phyloP scores from a whole-genome alignment of 2,797 vertebrate genomes.

The Podarcis siculus region DNA sequence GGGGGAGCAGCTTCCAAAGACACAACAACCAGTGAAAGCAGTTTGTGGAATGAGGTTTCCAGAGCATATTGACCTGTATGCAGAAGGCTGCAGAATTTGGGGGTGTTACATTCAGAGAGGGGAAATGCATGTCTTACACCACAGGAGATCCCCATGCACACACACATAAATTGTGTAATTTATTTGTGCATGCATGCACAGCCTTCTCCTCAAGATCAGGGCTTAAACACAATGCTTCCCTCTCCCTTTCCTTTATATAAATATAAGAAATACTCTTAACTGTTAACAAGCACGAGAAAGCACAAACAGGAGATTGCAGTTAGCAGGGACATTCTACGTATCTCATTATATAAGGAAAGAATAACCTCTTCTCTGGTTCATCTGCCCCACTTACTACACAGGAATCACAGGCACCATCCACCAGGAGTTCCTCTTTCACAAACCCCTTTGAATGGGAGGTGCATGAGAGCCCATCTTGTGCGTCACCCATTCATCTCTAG shows the following conservation, averaged over 20 bases:
- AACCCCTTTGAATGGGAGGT: neutral
- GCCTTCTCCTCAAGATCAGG: neutral
- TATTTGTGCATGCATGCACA: neutral
- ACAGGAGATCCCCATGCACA: neutral
- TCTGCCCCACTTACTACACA: neutral
- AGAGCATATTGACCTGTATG: neutral
- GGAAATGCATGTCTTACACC: neutral
- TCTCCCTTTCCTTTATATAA: neutral
- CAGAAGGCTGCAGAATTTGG: neutral
- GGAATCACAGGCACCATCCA: neutral
- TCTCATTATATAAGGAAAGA: neutral
- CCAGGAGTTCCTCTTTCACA: neutral
- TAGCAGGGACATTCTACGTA: conserved; percentile 40
- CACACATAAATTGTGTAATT: neutral
- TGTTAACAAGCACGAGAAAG: neutral
- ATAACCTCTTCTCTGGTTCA: neutral
- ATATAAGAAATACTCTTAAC: neutral
- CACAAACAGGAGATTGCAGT: conserved; percentile 3
- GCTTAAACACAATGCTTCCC: neutral
- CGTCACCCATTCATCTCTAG: neutral
- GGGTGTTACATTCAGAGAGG: neutral
- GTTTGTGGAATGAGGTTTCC: neutral
- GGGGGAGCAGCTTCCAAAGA: too few relatives aligned
- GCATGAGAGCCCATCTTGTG: too few relatives aligned
- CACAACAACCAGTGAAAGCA: neutral